Conservation (phyloP, 2,113 vertebrate genomes). For the Irena cyanogastra region DNA sequence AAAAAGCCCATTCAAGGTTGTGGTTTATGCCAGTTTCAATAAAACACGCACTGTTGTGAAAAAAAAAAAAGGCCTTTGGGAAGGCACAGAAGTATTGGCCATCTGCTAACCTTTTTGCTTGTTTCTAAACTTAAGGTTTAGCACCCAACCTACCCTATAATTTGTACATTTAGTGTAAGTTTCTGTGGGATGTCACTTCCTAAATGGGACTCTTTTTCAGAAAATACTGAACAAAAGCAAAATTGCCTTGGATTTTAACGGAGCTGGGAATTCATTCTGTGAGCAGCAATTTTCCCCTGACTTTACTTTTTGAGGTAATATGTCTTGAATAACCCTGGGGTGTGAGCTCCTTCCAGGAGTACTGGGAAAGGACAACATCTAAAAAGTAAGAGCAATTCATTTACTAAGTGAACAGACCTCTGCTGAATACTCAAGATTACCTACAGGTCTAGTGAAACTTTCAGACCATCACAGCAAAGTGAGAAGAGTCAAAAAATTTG, state of each 20-base stretch:
- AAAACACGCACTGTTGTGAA: neutral
- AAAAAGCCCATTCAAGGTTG: neutral
- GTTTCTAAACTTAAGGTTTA: neutral
- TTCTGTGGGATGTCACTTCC: neutral
- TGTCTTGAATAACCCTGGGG: neutral
- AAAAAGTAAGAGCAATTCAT: neutral
- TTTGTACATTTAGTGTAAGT: neutral
- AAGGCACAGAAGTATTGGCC: neutral
- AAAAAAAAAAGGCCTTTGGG: neutral
- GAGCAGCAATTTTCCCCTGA: neutral
- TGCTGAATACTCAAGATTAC: neutral
- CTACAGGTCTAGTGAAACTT: neutral
- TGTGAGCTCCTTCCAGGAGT: neutral
- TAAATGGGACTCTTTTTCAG: neutral
- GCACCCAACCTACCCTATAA: neutral
- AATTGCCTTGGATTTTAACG: neutral
- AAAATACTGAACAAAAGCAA: neutral
- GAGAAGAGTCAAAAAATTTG: neutral
- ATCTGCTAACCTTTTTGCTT: neutral
- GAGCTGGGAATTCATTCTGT: neutral
- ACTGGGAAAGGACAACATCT: neutral
- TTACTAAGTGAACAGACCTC: neutral
- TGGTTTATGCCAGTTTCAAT: neutral
- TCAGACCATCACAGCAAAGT: neutral
- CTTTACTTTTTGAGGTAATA: neutral